phyloP scores from a whole-genome alignment of 1,140 invertebrate species.

The Carcinoscorpius rotundicauda region DNA sequence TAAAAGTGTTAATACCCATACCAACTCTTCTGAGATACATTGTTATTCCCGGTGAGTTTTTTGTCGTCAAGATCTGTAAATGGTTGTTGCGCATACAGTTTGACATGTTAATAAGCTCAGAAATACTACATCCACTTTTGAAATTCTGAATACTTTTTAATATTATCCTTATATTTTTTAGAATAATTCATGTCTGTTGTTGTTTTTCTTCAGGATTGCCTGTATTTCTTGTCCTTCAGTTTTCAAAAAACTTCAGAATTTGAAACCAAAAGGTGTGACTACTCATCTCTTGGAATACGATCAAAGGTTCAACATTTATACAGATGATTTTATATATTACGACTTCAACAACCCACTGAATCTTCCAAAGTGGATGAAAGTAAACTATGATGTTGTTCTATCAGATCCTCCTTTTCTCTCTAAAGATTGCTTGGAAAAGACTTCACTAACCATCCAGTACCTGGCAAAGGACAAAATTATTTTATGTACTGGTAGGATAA shows the following conservation, averaged over 20 bases:
- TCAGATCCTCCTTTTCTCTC: conserved; percentile 90
- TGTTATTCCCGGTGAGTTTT: too few species aligned
- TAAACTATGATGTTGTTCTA: conserved; percentile 67
- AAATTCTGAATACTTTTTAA: too few species aligned
- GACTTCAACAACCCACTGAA: conserved; percentile 73
- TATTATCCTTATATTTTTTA: too few species aligned
- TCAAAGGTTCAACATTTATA: conserved; percentile 47
- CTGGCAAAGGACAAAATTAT: conserved; percentile 68
- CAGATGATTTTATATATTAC: conserved; percentile 69
- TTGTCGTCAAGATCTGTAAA: too few species aligned
- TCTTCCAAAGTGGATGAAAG: conserved; percentile 46
- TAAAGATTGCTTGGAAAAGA: conserved; percentile 81
- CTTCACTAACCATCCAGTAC: conserved; percentile 57
- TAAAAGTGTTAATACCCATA: too few species aligned
- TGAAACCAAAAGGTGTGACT: conserved; percentile 22
- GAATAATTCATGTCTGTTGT: too few species aligned
- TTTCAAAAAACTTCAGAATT: conserved; percentile 44
- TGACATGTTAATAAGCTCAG: too few species aligned
- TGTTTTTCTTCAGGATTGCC: conserved; percentile 45
- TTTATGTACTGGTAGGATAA: conserved; percentile 63
- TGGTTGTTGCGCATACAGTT: too few species aligned
- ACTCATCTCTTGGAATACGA: conserved; percentile 45
- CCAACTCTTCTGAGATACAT: too few species aligned
- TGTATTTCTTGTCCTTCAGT: conserved; percentile 82
- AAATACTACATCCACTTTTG: too few species aligned